Base-by-base conservation (phyloP, 2,797 vertebrate species). In the Phataginus tricuspis region DNA sequence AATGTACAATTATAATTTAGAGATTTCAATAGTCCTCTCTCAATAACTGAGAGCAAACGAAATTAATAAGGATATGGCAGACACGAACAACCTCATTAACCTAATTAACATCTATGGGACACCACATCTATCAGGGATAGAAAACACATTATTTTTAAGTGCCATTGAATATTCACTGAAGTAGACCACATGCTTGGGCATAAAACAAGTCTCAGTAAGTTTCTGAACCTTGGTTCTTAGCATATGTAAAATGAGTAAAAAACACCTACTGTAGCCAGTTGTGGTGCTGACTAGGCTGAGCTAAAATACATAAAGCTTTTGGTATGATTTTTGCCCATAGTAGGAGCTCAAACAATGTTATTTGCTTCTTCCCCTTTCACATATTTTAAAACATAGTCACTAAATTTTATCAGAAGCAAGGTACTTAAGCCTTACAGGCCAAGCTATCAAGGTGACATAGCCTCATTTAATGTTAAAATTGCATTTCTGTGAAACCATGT, bases 381-480 rank as follows among this genome's bases (percentile, higher is more conserved):
- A 25, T 14, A 51, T 90, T 90, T 78, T 63, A 63, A 79, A 90
- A 53, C 39, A 53, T 29, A 39, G 63, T 74, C 85, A 59, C 79
- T 84, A 53, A 85, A 42, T 25, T 78, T 86, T 45, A 71, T 96
- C 87, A 87, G 53, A 86, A 95, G 71, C 12, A 15, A 92, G 39
- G 7, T 85, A 42, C 29, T 75, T 68, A 29, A 19, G 84, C 59
- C 66, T 88, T 55, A 39, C 61, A 59, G 9, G 23, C 34, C 34
- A 95, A 45, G 25, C 34, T n/a, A 21, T 51, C 77, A 21, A 2
- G 2, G 21, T 85, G 89, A 82, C 80, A 82, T 78, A 74, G 37
- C 57, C 51, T 75, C 66, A 72, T 53, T 88, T 45, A 88, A 59
- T 42, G 64, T 91, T 90, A 71, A 97, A 80, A 72, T 84, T 72